Conservation (phyloP, 2,888 invertebrate genomes). For the Heteropelma amictum region DNA sequence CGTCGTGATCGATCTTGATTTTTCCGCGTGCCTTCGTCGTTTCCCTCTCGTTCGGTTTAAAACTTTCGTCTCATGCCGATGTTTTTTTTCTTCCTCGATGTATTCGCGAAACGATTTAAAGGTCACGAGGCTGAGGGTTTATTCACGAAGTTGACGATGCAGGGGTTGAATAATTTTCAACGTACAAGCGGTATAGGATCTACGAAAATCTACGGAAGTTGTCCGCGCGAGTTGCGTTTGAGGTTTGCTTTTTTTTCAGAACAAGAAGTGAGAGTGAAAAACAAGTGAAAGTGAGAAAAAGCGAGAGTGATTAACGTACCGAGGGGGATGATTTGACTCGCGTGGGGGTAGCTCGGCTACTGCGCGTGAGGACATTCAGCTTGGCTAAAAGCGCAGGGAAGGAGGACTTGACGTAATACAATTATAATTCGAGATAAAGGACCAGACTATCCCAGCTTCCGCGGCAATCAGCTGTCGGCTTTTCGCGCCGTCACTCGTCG, state of each 20-base stretch:
- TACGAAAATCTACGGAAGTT: neutral
- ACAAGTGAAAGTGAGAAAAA: slow-evolving; percentile 44
- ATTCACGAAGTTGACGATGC: neutral
- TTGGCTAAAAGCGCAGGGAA: neutral
- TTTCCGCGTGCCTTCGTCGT: neutral
- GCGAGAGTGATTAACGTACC: slow-evolving; percentile 53
- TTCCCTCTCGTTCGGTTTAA: neutral
- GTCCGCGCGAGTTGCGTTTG: slow-evolving; percentile 14
- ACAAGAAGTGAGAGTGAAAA: slow-evolving; percentile 8
- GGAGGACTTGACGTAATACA: slow-evolving; percentile 60
- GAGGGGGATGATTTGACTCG: slow-evolving; percentile 25
- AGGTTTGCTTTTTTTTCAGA: too few species aligned
- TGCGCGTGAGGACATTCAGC: slow-evolving; percentile 42
- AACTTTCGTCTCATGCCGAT: neutral
- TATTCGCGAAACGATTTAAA: slow-evolving; percentile 16
- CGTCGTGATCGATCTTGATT: neutral
- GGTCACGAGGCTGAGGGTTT: slow-evolving; percentile 17
- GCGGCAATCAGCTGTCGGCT: slow-evolving; percentile 70
- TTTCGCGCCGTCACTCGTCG: slow-evolving; percentile 61
- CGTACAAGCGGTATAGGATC: neutral
- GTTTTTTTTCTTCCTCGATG: neutral
- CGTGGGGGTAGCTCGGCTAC: slow-evolving; percentile 44
- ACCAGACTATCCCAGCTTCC: slow-evolving; percentile 55
- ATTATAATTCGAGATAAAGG: slow-evolving; percentile 67
- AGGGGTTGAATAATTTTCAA: too few species aligned